These are phyloP conservation scores for Bedellia somnulentella DNA, from an alignment of 2,888 invertebrate species.

Conservation along the genomic window DNA sequence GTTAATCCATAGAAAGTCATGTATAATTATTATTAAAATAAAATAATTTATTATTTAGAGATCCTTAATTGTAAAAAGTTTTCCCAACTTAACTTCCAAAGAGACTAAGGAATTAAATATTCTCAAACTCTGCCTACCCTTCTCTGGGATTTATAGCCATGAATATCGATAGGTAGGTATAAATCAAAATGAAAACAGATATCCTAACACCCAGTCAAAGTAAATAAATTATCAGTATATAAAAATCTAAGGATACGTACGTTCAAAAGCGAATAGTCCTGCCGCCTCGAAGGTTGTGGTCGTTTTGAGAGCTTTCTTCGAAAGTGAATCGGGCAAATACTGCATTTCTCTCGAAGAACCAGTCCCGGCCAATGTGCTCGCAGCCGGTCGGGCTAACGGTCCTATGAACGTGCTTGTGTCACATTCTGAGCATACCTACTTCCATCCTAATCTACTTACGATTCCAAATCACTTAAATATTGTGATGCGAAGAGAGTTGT, in stretches of 20 bases:
- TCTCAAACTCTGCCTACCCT: not conserved
- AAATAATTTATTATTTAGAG: not conserved
- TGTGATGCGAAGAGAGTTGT: too few relatives aligned
- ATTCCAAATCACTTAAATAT: too few relatives aligned
- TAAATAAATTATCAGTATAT: not conserved
- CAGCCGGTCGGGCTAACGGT: not conserved
- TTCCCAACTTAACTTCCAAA: not conserved
- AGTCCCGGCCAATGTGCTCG: constrained; percentile 4
- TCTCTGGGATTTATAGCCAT: not conserved
- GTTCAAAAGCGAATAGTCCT: constrained; percentile 20
- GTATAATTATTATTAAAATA: not conserved
- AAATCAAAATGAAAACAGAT: not conserved
- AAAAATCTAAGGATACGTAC: constrained; percentile 4
- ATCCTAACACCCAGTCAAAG: not conserved
- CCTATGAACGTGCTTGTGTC: not conserved
- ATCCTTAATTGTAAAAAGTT: not conserved
- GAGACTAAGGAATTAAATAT: not conserved
- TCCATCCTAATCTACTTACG: too few relatives aligned
- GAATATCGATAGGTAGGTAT: too few relatives aligned
- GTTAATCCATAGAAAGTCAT: not conserved
- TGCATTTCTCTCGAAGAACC: constrained; percentile 19
- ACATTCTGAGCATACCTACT: not conserved
- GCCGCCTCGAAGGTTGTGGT: constrained; percentile 19
- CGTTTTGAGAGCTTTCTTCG: constrained; percentile 17
- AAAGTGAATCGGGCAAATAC: constrained; percentile 14